phyloP scores from a whole-genome alignment of 1,140 invertebrate species.

The Araneus ventricosus region DNA sequence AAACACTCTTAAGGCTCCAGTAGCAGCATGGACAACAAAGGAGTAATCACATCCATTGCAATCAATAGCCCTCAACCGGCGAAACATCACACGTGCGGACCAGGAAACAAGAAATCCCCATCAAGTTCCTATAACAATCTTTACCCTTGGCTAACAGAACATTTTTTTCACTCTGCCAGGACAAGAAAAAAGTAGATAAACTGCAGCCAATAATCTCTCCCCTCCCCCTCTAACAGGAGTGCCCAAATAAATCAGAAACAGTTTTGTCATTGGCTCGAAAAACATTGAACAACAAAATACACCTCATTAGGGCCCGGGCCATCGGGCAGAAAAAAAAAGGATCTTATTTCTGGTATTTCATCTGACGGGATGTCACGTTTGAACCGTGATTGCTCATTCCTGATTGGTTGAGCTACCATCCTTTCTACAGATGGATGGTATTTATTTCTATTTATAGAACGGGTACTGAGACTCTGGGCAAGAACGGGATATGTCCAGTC shows the following conservation, averaged over 20 bases:
- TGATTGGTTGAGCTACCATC: slow-evolving; percentile 11
- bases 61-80: neutral
- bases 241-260: slow-evolving; percentile 22
- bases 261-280: slow-evolving; percentile 48
- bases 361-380: slow-evolving; percentile 44
- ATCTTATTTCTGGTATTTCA: slow-evolving; percentile 45
- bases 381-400: slow-evolving; percentile 42
- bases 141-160: too few relatives aligned
- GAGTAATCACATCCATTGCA: neutral
- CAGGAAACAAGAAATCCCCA: neutral
- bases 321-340: neutral
- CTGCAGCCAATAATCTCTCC: neutral
- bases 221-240: neutral
- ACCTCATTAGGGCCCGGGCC: slow-evolving; percentile 2
- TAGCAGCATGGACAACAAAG: too few relatives aligned
- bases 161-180: neutral
- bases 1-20: too few relatives aligned
- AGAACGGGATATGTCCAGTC: neutral
- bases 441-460: slow-evolving; percentile 23
- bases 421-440: neutral
- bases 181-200: neutral
- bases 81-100: neutral
- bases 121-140: neutral
- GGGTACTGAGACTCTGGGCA: neutral
- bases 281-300: slow-evolving; percentile 19